Base-by-base conservation (phyloP, 2,888 invertebrate species). In the Coenonympha arcania region DNA sequence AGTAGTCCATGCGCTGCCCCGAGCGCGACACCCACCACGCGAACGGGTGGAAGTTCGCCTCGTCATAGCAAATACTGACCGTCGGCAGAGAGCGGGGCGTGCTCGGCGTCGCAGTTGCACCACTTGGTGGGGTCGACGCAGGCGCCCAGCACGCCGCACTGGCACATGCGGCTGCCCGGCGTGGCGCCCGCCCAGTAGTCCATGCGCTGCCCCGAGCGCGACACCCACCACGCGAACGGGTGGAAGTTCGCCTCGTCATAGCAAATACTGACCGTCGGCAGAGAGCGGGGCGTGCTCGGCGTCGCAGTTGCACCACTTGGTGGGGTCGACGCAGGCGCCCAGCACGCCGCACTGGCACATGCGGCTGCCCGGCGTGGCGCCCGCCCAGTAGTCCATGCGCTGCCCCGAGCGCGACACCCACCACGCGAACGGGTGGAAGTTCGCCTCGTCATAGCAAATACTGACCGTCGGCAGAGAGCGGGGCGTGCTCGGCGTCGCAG, bases 281-380 rank as follows among this genome's bases (percentile, higher is more conserved):
- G 58, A 55, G 33, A 62, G 59, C 51, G 60, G 59, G 47, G 65
- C 50, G 54, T 74, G 66, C 66, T 84, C 92, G 0, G 94, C 90
- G 78, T 99, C 98, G 71, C 99, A 99, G 81, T 98, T 98, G 77
- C 98, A 99, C 93, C 96, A 96, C 79, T 95, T 95, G 39, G 92
- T 92, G 39, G 90, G 90, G 79, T 95, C 95, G 2, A 87, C 79
- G 67, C 97, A 98, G 61, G 90, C 90, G 19, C 95, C 95, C 56
- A 92, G 87, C 53, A 98, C 90, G 6, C 98, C 98, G 79, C 98
- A 99, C 69, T 93, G 70, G 55, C 85, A 85, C 95, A 50, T 98
- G 90, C 85, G 67, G 5, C 66, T 65, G 61, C 85, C 84, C 0
- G 94, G 91, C 62, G 93, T 77, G 16, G 93, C 93, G 31, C 95